Percentiles rank a stretch among this genome's conserved stretches.
Evolutionary conservation across 2,888 invertebrate species (phyloP).

Genomic region (Patella depressa): DNA sequence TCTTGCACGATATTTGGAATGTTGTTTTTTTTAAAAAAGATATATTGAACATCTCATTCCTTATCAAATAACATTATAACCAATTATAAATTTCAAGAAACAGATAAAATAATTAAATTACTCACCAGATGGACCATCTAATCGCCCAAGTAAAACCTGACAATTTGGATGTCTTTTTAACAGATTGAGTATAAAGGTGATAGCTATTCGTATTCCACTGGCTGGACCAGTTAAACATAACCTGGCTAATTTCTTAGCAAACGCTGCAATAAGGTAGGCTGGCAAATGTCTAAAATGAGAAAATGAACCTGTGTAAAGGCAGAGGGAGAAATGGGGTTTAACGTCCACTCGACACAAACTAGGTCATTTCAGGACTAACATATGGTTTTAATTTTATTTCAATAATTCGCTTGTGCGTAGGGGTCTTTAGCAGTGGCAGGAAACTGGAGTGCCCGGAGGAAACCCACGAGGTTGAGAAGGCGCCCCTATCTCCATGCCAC

Average conservation of each 20-base stretch:
- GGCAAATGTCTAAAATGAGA: slow-evolving; percentile 82
- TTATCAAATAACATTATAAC: background rate
- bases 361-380: too few relatives aligned
- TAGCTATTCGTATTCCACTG: slow-evolving; percentile 53
- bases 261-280: slow-evolving; percentile 91
- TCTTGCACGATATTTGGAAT: too few relatives aligned
- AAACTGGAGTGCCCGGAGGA: too few relatives aligned
- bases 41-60: background rate
- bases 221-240: slow-evolving; percentile 87
- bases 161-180: slow-evolving; percentile 83
- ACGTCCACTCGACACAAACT: too few relatives aligned
- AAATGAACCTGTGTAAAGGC: background rate
- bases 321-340: too few relatives aligned
- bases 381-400: too few relatives aligned
- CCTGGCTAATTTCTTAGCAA: slow-evolving; percentile 89
- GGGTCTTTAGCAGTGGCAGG: too few relatives aligned
- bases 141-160: slow-evolving; percentile 59
- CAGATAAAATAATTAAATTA: background rate
- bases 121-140: slow-evolving; percentile 45
- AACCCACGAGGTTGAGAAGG: too few relatives aligned
- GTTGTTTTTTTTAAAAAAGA: too few relatives aligned
- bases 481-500: too few relatives aligned
- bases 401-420: too few relatives aligned
- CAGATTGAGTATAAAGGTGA: slow-evolving; percentile 85
- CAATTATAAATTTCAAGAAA: background rate